Conservation (phyloP, 2,888 invertebrate species). For the Caenorhabditis panamensis region DNA sequence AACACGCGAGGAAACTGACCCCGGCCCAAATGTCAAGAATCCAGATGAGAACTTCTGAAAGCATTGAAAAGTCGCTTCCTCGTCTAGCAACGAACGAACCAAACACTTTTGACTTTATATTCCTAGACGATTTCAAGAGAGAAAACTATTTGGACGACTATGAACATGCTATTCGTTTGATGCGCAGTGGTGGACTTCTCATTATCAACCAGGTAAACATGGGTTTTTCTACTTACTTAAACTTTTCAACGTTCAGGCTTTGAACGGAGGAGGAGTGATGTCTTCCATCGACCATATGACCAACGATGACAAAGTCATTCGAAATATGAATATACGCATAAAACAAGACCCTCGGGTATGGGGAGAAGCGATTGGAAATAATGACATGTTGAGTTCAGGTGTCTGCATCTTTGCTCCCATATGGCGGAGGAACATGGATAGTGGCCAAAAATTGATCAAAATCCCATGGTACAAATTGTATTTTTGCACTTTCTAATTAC, state of each 20-base stretch:
- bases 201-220: constrained; percentile 81
- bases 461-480: constrained; percentile 2
- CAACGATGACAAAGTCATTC: constrained; percentile 66
- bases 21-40: constrained; percentile 68
- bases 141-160: constrained; percentile 81
- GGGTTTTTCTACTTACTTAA: neutral
- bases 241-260: constrained; percentile 48
- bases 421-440: constrained; percentile 73
- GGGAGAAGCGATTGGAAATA: neutral
- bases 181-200: constrained; percentile 82
- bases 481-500: constrained; percentile 12
- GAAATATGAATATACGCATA: constrained; percentile 71
- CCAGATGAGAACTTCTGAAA: constrained; percentile 71
- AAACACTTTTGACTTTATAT: constrained; percentile 71
- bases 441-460: constrained; percentile 62
- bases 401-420: constrained; percentile 67
- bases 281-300: constrained; percentile 68
- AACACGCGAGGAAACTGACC: constrained; percentile 68
- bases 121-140: constrained; percentile 82
- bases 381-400: constrained; percentile 42
- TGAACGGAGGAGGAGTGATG: constrained; percentile 69
- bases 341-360: constrained; percentile 68
- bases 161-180: constrained; percentile 81
- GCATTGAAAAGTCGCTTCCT: constrained; percentile 66
- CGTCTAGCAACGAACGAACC: constrained; percentile 68